A percentile compares a stretch with the other conserved stretches of the same genome.
Conservation (phyloP, 2,113 vertebrate genomes). For the Leucopternis melanops region DNA sequence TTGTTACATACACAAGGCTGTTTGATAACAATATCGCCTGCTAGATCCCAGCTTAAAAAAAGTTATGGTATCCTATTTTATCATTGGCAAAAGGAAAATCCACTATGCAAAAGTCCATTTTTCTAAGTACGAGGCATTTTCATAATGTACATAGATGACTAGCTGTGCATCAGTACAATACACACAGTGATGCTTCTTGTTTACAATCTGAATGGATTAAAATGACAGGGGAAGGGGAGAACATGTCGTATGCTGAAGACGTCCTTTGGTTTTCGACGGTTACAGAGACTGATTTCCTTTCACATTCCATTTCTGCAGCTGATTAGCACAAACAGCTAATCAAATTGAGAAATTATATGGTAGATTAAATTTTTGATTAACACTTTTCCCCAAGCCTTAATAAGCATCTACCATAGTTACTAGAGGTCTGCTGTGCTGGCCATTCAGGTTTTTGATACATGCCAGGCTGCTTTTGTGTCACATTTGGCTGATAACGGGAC, state of each 20-base stretch:
- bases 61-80: not conserved
- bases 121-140: not conserved
- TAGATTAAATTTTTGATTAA: conserved; percentile 46
- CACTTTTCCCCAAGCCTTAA: not conserved
- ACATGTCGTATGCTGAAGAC: not conserved
- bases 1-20: not conserved
- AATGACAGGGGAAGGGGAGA: not conserved
- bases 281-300: not conserved
- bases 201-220: not conserved
- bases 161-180: not conserved
- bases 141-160: not conserved
- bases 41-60: not conserved
- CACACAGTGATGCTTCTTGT: not conserved
- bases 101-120: not conserved
- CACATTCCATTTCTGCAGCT: not conserved
- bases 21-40: not conserved
- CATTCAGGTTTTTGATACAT: not conserved
- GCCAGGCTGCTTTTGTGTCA: not conserved
- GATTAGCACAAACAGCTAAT: conserved; percentile 36
- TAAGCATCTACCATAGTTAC: not conserved
- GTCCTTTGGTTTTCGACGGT: not conserved
- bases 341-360: conserved; percentile 36
- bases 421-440: not conserved
- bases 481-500: not conserved
- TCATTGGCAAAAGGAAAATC: not conserved